These are phyloP conservation scores for Siniperca obscura DNA, from an alignment of 2,797 vertebrate species.

Conservation along the genomic window DNA sequence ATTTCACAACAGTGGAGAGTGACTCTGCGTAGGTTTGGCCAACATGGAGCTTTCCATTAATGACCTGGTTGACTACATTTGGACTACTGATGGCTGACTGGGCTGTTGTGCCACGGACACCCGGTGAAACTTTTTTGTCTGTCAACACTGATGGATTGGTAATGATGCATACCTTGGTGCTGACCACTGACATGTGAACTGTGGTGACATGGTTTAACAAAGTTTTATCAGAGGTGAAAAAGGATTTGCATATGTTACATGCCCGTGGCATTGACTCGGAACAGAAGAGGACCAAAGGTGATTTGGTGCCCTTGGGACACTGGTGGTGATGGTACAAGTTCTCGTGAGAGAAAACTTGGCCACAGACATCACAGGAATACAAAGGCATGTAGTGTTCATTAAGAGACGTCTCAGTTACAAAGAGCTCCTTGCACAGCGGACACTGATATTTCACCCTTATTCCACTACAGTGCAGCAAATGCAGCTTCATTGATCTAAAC, in stretches of 20 bases:
- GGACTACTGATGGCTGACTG: not conserved
- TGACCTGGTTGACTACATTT: slow-evolving; percentile 20
- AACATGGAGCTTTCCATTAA: slow-evolving; percentile 41
- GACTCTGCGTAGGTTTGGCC: slow-evolving; percentile 16
- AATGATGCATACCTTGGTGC: slow-evolving; percentile 66
- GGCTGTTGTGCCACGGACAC: not conserved
- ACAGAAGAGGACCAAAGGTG: slow-evolving; percentile 64
- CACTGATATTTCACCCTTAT: slow-evolving; percentile 59
- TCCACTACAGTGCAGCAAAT: slow-evolving; percentile 69
- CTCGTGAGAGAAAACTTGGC: slow-evolving; percentile 67
- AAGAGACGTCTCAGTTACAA: slow-evolving; percentile 49
- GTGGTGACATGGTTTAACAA: slow-evolving; percentile 67
- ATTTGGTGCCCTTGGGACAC: slow-evolving; percentile 63
- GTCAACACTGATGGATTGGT: slow-evolving; percentile 34
- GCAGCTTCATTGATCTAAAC: slow-evolving; percentile 70
- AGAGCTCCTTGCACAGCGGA: slow-evolving; percentile 65
- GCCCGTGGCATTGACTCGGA: slow-evolving; percentile 61
- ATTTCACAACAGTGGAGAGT: not conserved
- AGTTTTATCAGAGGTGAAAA: slow-evolving; percentile 68
- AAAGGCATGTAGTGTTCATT: slow-evolving; percentile 70
- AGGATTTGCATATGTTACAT: slow-evolving; percentile 74
- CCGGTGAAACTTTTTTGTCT: not conserved
- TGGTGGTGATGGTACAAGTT: slow-evolving; percentile 44
- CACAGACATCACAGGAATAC: slow-evolving; percentile 67
- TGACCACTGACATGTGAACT: slow-evolving; percentile 73